These are phyloP conservation scores for Idaea biselata DNA, from an alignment of 2,888 invertebrate genomes.

Conservation along the genomic window DNA sequence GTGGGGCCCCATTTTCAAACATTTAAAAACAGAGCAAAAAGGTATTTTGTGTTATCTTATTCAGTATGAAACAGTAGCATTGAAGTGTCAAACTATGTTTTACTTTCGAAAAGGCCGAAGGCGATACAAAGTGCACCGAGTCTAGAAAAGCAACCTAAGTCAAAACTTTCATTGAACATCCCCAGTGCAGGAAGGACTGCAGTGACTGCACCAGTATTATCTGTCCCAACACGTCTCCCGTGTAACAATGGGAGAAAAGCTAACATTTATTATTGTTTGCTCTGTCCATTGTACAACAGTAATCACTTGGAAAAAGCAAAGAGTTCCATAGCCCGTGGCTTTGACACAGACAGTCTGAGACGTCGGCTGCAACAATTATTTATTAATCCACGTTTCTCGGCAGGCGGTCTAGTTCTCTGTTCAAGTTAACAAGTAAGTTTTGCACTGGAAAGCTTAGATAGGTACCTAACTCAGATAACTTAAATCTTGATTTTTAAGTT, in stretches of 20 bases:
- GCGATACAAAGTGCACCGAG: too few relatives aligned
- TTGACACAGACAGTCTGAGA: conserved; percentile 33
- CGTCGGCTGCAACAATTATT: conserved; percentile 39
- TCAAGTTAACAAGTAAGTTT: neutral
- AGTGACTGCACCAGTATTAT: conserved; percentile 25
- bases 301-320: conserved; percentile 58
- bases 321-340: conserved; percentile 44
- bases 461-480: too few relatives aligned
- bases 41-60: too few relatives aligned
- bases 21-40: too few relatives aligned
- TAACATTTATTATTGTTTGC: conserved; percentile 57
- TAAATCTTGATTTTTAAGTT: too few relatives aligned
- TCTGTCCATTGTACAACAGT: conserved; percentile 49
- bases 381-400: conserved; percentile 35
- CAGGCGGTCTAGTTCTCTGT: conserved; percentile 22
- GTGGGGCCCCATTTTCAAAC: too few relatives aligned
- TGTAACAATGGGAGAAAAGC: conserved; percentile 33
- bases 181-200: neutral
- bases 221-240: conserved; percentile 37
- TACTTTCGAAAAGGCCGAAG: too few relatives aligned
- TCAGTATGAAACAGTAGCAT: too few relatives aligned
- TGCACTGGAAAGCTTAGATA: neutral
- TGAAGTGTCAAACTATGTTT: too few relatives aligned
- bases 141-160: neutral
- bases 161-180: neutral